Percentiles rank a stretch among this genome's conserved stretches.
Conservation (phyloP, 2,113 vertebrate genomes). For the Chiloscyllium plagiosum region DNA sequence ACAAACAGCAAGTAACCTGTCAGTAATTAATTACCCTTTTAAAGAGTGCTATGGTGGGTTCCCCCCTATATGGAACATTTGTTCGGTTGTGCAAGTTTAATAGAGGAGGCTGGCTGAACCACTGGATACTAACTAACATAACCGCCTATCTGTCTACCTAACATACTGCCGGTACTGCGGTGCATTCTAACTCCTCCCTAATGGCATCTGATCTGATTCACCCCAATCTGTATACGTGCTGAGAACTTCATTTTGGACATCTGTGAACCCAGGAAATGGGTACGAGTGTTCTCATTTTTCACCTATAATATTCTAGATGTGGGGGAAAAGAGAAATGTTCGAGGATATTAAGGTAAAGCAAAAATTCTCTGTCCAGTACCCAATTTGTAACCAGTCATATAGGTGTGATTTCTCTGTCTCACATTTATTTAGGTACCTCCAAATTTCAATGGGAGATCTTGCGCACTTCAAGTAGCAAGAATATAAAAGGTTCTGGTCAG, state of each 20-base stretch:
- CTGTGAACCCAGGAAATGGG: background rate
- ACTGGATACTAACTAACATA: background rate
- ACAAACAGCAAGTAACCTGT: background rate
- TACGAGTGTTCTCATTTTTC: background rate
- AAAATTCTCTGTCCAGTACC: background rate
- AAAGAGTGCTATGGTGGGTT: background rate
- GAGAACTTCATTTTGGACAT: background rate
- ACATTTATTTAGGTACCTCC: background rate
- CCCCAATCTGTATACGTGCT: background rate
- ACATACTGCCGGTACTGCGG: too few species aligned
- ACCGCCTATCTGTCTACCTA: background rate
- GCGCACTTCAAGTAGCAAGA: background rate
- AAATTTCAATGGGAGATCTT: background rate
- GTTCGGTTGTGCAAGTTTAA: background rate
- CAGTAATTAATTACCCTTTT: background rate
- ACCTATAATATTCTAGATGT: background rate
- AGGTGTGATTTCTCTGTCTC: background rate
- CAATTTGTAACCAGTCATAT: background rate
- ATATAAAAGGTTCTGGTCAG: background rate
- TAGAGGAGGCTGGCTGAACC: background rate
- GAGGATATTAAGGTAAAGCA: background rate
- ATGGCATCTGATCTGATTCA: background rate
- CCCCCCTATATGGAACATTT: background rate
- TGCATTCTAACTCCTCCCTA: background rate
- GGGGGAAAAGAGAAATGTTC: background rate